Evolutionary conservation across 2,113 vertebrate species (phyloP), one percentile per base, ranked within the genome.

Genomic region (Ageneiosus marmoratus): DNA sequence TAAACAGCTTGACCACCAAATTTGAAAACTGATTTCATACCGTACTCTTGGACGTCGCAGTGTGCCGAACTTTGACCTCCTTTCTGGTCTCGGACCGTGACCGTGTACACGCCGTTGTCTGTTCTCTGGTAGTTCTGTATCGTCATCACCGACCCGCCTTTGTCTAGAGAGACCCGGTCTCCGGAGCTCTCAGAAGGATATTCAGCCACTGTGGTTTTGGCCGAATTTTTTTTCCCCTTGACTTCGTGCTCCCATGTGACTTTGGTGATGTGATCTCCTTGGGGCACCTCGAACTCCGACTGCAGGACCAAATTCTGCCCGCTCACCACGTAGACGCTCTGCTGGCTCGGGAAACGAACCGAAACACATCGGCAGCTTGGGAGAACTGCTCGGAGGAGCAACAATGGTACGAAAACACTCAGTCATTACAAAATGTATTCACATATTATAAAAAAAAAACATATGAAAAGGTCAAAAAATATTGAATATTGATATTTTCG

Each of bases 1-100:
- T 11, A 24, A 44, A 48, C 5, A 8, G 24, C 11, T 32, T 67
- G 15, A 22, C 16, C 41, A 67, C 9, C 20, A 37, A 41, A 24
- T 44, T 5, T n/a, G 4, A n/a, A 27, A 27, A 73, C 0, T 29
- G 11, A 24, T 13, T 44, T 29, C 86, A 41, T 84, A 94, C 91
- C 69, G 46, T 94, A 94, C 46, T 90, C 90, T 51, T 91, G 88
- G 83, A 94, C 91, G 18, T 88, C 85, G 83, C 89, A 91, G 13
- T 84, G 84, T 6, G 87, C 91, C 0, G 85, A 88, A 79, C 70
- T 84, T 18, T 77, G 86, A 56, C 48, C 74, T 60, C 92, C 92
- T 5, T 1, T 67, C n/a, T 78, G 86, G 56, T 92, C 88, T 0
- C 53, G 89, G 69, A 93, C 88, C 0, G 89, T 93, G 79, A 94